Percentiles rank a stretch among this genome's conserved stretches.
phyloP scores from a whole-genome alignment of 2,113 vertebrate genomes.

The Malurus melanocephalus region DNA sequence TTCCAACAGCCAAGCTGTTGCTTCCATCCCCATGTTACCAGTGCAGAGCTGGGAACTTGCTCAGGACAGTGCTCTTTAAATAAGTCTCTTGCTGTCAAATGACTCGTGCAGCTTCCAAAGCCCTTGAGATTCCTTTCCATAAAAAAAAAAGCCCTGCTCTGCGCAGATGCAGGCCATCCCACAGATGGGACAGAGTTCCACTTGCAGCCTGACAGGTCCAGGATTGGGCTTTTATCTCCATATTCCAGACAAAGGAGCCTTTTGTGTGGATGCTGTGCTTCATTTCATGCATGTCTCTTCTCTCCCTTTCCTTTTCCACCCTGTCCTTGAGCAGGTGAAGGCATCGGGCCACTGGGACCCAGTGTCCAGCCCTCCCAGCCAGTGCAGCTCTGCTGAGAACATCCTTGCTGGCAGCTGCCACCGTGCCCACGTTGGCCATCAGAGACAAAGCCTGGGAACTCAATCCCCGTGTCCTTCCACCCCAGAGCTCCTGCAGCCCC shows the following conservation, averaged over 20 bases:
- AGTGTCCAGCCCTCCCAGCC: background rate
- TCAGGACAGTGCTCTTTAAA: background rate
- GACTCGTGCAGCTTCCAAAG: background rate
- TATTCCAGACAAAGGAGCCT: background rate
- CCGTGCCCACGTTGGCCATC: background rate
- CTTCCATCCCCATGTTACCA: rapidly evolving
- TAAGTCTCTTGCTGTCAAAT: background rate
- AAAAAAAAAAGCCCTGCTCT: background rate
- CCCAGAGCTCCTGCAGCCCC: background rate
- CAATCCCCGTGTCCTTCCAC: background rate
- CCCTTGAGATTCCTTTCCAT: background rate
- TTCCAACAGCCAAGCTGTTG: background rate
- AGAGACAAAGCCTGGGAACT: background rate
- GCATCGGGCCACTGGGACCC: background rate
- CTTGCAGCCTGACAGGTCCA: background rate
- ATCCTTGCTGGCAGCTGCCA: background rate
- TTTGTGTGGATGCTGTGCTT: background rate
- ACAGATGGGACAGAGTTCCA: background rate
- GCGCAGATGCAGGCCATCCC: background rate
- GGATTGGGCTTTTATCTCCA: background rate
- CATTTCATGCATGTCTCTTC: background rate
- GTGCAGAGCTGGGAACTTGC: background rate
- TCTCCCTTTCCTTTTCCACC: background rate
- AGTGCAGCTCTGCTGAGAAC: background rate
- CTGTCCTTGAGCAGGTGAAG: background rate